Base-by-base conservation (phyloP, 2,797 vertebrate genomes). In the Clarias fuscus region DNA sequence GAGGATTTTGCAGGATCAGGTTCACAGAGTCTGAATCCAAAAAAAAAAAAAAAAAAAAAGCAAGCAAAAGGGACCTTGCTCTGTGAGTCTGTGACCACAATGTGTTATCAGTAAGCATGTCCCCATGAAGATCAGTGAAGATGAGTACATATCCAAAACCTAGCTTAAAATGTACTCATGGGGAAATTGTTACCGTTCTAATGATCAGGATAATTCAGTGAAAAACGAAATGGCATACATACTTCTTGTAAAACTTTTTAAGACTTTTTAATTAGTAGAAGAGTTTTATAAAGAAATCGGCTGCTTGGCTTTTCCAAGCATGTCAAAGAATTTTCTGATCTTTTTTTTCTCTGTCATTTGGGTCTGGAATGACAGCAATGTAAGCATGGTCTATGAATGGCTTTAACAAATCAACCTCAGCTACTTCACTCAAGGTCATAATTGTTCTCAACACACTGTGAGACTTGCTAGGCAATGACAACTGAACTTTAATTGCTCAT, bases 11-110 rank as follows among this genome's bases (percentile, higher is more conserved):
- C 33, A 56, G 68, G 78, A 86, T 61, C 67, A 56, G 72, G 84
- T 87, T 88, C 86, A 87, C 84, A 82, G 84, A 87, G 75, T 78
- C 82, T 75, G 70, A 82, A 82, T 77, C 71, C 53, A 79, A 37
- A 37, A 37, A 37, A 37, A 37, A 37, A 37, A 79, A 37, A 37
- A 37, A 37, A 37, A 37, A 37, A 37, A 37, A 37, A 43, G 77
- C 84, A 87, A 78, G 83, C 82, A 78, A 88, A 87, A 84, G 73
- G 78, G 80, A 79, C 81, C 27, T 82, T 33, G 1, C 58, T 64
- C 53, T 86, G 20, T 84, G 80, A 75, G 83, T 75, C 73, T 73
- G 58, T 80, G 61, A 87, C 64, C 71, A 62, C 56, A 70, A 30
- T 59, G 24, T 40, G 58, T 85, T 64, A 86, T 72, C 73, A 68